A percentile compares a stretch with the other conserved stretches of the same genome.
phyloP scores from a whole-genome alignment of 2,797 vertebrate genomes.

The Schizopygopsis pylzovi region DNA sequence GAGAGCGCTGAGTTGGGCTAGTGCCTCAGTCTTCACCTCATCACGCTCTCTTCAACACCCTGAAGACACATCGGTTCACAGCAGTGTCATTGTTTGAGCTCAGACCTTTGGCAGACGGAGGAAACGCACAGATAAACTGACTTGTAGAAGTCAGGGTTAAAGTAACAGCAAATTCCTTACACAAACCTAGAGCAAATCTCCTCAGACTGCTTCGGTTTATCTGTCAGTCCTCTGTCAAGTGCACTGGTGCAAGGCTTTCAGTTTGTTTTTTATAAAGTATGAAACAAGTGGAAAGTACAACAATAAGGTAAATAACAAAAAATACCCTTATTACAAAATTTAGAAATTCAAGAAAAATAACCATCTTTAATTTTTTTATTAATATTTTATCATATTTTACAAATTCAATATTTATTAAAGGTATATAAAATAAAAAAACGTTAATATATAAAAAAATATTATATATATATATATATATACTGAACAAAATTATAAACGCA shows the following conservation, averaged over 20 bases:
- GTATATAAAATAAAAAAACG: no score
- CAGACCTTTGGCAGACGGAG: constrained; percentile 27
- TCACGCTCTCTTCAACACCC: background rate
- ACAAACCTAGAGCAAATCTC: constrained; percentile 38
- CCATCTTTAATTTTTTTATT: no score
- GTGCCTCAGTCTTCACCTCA: constrained; percentile 44
- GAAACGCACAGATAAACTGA: constrained; percentile 31
- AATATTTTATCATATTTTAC: background rate
- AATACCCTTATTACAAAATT: background rate
- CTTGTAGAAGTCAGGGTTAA: background rate
- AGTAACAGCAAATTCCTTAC: constrained; percentile 26
- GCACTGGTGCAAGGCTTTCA: background rate
- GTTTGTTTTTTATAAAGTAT: background rate
- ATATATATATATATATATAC: no score
- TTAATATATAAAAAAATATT: no score
- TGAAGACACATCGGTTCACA: constrained; percentile 15
- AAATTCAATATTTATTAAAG: no score
- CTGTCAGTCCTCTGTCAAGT: background rate
- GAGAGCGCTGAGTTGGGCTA: constrained; percentile 62
- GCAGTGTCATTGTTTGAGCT: constrained; percentile 3
- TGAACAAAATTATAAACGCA: no score
- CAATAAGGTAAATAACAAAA: background rate
- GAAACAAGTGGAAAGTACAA: background rate
- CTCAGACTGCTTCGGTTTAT: background rate
- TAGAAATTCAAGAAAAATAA: background rate